Evolutionary conservation across 2,797 vertebrate species (phyloP).

Genomic region (Hydrolagus colliei): DNA sequence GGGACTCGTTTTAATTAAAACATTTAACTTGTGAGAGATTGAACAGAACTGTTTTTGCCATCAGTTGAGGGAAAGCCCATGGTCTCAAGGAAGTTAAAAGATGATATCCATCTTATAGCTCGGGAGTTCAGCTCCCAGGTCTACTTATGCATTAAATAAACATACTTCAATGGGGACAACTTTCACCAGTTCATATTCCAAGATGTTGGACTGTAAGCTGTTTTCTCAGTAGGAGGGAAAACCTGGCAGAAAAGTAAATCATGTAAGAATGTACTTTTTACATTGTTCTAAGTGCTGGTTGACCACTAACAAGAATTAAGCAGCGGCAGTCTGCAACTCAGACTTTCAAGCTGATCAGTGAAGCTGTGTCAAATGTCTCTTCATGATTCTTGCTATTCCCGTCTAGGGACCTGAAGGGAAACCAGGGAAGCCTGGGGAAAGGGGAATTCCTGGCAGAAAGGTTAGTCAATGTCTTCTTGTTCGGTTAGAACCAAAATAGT

Average conservation of each 20-base stretch:
- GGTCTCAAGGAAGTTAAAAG: neutral
- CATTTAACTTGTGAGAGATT: neutral
- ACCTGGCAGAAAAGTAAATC: too few relatives aligned
- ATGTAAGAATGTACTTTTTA: neutral
- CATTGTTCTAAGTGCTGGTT: neutral
- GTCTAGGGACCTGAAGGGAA: constrained; percentile 87
- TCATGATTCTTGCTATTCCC: neutral
- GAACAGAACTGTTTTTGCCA: neutral
- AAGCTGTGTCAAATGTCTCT: neutral
- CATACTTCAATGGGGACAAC: neutral
- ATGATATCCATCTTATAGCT: neutral
- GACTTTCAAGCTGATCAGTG: neutral
- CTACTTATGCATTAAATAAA: neutral
- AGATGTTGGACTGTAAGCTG: neutral
- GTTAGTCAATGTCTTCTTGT: constrained; percentile 42
- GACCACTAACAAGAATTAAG: neutral
- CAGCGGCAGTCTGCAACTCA: neutral
- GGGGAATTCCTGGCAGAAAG: constrained; percentile 82
- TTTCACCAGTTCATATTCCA: neutral
- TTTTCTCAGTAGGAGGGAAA: too few relatives aligned
- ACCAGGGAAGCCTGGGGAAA: constrained; percentile 82
- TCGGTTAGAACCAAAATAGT: neutral
- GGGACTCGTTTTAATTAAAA: neutral
- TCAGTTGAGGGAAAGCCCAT: neutral
- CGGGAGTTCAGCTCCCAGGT: neutral